Evolutionary conservation across 2,113 vertebrate species (phyloP).

Genomic region (Petromus typicus): DNA sequence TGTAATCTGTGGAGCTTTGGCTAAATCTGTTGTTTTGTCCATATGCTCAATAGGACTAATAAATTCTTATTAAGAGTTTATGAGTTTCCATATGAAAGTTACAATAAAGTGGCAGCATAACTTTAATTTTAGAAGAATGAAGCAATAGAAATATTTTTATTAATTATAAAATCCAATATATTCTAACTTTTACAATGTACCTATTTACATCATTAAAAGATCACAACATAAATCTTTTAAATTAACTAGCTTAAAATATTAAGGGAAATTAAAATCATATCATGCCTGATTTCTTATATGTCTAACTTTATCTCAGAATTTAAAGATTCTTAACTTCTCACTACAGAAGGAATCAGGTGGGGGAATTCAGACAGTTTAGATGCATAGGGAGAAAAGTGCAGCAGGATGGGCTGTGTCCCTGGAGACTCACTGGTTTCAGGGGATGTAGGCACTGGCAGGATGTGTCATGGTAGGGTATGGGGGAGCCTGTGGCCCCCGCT

Average conservation of each 20-base stretch:
- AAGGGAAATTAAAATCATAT: neutral
- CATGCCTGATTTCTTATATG: conserved; percentile 4
- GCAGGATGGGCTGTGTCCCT: neutral
- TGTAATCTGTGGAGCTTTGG: conserved; percentile 45
- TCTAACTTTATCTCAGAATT: conserved; percentile 24
- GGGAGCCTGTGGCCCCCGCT: neutral
- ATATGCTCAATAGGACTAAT: neutral
- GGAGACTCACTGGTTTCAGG: too few relatives aligned
- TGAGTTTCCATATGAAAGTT: neutral
- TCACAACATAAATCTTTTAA: conserved; percentile 19
- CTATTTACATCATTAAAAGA: conserved; percentile 17
- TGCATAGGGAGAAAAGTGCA: neutral
- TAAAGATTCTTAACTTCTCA: neutral
- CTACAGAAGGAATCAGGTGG: neutral
- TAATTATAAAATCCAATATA: conserved; percentile 34
- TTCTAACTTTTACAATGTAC: conserved; percentile 17
- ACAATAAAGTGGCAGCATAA: conserved; percentile 18
- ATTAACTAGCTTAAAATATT: conserved; percentile 47
- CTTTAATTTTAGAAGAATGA: conserved; percentile 47
- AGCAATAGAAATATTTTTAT: conserved; percentile 4
- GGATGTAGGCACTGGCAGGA: too few relatives aligned
- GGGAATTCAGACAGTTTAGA: neutral
- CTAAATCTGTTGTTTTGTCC: conserved; percentile 58
- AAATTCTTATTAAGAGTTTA: conserved; percentile 47
- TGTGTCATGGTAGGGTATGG: too few relatives aligned